phyloP scores from a whole-genome alignment of 1,140 invertebrate species.

The Drosophila nigrodunni region DNA sequence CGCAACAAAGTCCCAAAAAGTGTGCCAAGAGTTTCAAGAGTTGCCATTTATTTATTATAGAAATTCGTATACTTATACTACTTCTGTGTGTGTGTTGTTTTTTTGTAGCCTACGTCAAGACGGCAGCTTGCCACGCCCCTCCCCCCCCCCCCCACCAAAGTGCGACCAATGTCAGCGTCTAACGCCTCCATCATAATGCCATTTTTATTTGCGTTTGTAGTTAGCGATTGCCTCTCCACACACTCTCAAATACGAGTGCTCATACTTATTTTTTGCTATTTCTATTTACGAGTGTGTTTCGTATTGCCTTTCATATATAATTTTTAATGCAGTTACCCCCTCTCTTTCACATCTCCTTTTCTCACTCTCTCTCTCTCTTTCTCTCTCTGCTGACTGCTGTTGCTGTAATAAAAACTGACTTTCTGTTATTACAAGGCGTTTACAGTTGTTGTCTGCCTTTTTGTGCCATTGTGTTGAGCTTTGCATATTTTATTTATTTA shows the following conservation, averaged over 20 bases:
- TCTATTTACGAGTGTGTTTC: constrained; percentile 27
- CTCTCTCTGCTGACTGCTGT: constrained; percentile 3
- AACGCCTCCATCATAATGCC: constrained; percentile 37
- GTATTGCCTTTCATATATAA: constrained; percentile 32
- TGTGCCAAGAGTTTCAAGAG: constrained; percentile 11
- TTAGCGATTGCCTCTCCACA: constrained; percentile 25
- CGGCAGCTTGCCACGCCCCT: constrained; percentile 22
- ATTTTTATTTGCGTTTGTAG: constrained; percentile 47
- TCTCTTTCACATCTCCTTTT: neutral
- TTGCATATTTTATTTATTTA: constrained; percentile 27
- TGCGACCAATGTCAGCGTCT: neutral
- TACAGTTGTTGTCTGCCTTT: constrained; percentile 30
- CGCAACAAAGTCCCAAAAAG: constrained; percentile 19
- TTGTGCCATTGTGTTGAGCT: neutral
- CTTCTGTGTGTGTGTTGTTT: neutral
- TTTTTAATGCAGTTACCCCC: constrained; percentile 54
- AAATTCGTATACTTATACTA: neutral
- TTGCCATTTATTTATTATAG: constrained; percentile 12
- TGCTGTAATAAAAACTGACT: constrained; percentile 50
- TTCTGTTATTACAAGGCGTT: constrained; percentile 46
- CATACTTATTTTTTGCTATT: constrained; percentile 26
- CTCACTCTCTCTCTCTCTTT: neutral
- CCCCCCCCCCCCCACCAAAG: neutral
- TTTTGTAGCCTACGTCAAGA: constrained; percentile 25
- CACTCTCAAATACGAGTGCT: constrained; percentile 7